phyloP scores from a whole-genome alignment of 1,140 invertebrate species.

The Drosophila chauvacae region DNA sequence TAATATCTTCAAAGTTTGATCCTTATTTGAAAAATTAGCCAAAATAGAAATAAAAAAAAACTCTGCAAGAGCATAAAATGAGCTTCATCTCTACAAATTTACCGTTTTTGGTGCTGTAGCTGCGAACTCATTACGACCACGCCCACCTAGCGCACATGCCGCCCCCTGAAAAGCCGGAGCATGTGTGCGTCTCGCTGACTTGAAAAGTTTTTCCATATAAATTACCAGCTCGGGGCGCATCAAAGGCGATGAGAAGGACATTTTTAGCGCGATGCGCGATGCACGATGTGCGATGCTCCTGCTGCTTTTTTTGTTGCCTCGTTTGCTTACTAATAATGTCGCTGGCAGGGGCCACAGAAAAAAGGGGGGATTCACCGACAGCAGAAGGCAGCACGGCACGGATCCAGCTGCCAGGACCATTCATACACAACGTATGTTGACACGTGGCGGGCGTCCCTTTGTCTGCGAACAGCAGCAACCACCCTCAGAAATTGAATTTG shows the following conservation, averaged over 20 bases:
- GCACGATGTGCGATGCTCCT: slow-evolving; percentile 8
- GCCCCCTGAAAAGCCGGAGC: slow-evolving; percentile 19
- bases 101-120: slow-evolving; percentile 6
- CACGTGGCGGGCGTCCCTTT: slow-evolving; percentile 49
- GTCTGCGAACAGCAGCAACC: slow-evolving; percentile 25
- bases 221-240: slow-evolving; percentile 65
- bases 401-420: slow-evolving; percentile 31
- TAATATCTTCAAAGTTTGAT: too few species aligned
- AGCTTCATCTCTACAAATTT: not conserved
- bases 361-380: slow-evolving; percentile 20
- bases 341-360: slow-evolving; percentile 7
- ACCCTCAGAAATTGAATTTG: slow-evolving; percentile 70
- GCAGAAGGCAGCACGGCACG: not conserved
- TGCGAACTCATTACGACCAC: slow-evolving; percentile 48
- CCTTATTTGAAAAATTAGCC: too few species aligned
- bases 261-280: slow-evolving; percentile 45
- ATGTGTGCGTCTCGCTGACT: slow-evolving; percentile 44
- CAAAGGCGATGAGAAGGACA: slow-evolving; percentile 35
- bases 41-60: too few species aligned
- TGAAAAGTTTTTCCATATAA: slow-evolving; percentile 68
- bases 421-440: slow-evolving; percentile 64
- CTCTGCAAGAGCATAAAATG: not conserved
- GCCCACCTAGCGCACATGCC: slow-evolving; percentile 32
- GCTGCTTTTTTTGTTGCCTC: slow-evolving; percentile 33
- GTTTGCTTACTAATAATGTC: slow-evolving; percentile 57